phyloP scores from a whole-genome alignment of 2,888 invertebrate genomes.

The Polylopha cassiicola region DNA sequence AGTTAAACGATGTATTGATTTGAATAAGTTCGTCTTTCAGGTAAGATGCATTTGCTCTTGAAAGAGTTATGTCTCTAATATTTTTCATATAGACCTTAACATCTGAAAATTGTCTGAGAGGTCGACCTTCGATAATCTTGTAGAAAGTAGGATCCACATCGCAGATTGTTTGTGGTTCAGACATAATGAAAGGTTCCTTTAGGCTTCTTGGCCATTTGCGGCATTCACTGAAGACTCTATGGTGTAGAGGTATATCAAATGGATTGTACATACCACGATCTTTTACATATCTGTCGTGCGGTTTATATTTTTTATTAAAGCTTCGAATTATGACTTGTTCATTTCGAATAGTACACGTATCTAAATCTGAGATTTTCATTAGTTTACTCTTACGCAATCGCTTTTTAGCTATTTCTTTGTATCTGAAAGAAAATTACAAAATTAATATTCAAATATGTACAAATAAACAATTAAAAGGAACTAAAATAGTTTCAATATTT shows the following conservation, averaged over 20 bases:
- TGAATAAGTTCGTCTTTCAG: constrained; percentile 34
- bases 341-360: background rate
- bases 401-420: background rate
- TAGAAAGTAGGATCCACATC: constrained; percentile 38
- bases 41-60: constrained; percentile 34
- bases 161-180: constrained; percentile 33
- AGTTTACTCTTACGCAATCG: background rate
- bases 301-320: background rate
- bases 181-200: constrained; percentile 30
- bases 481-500: no score
- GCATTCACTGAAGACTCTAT: constrained; percentile 28
- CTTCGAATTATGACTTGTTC: no score
- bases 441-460: no score
- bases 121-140: constrained; percentile 38
- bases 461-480: no score
- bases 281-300: constrained; percentile 7
- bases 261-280: constrained; percentile 26
- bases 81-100: constrained; percentile 35
- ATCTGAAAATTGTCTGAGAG: constrained; percentile 32
- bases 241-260: constrained; percentile 28
- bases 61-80: constrained; percentile 34
- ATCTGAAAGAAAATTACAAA: no score
- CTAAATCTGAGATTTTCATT: background rate
- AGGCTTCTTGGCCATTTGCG: constrained; percentile 23
- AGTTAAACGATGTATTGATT: constrained; percentile 24